Base-by-base conservation (phyloP, 2,888 invertebrate genomes). In the Agapetus fuscipes region DNA sequence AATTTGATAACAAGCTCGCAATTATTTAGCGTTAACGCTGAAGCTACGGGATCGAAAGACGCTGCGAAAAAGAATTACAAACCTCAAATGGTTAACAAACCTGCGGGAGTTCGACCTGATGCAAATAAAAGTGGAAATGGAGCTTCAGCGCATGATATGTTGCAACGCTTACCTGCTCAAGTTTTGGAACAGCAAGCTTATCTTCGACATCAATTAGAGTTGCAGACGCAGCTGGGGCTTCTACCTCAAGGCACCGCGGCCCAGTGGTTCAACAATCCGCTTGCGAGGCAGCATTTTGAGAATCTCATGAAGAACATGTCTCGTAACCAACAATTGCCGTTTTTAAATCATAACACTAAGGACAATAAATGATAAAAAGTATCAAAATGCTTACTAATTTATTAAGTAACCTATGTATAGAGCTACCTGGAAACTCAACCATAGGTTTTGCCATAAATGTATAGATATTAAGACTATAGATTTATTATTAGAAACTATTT, bases 1-100 rank as follows among this genome's bases (percentile, higher is more conserved):
- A 66, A 62, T 53, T 64, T 64, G 55, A 61, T 66, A 47, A 58
- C 64, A 20, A 68, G 64, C 51, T 60, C 64, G 13, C 66, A 66
- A 49, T 50, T 64, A 36, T 51, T 62, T 20, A 62, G 53, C 49
- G 50, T 60, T 17, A 61, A 53, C 53, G 58, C 50, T 52, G 66
- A 64, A 45, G 49, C 58, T 17, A 13, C 30, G 4, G 25, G 17
- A 6, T 54, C 59, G 5, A 63, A 63, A 50, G 48, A 54, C 13
- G 49, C 54, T 10, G 58, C 64, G 11, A 45, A 58, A 17, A 69
- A 67, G 54, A 54, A 60, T 20, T 40, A 59, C 7, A 64, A 63
- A 51, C 56, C 60, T 6, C 49, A 59, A 42, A 49, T 59, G 34
- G 53, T 61, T 16, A 46, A 53, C 31, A 56, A 66, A 57, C 59